Percentiles rank a stretch among this genome's conserved stretches.
Conservation (phyloP, 2,888 invertebrate genomes). For the Caenorhabditis virilis region DNA sequence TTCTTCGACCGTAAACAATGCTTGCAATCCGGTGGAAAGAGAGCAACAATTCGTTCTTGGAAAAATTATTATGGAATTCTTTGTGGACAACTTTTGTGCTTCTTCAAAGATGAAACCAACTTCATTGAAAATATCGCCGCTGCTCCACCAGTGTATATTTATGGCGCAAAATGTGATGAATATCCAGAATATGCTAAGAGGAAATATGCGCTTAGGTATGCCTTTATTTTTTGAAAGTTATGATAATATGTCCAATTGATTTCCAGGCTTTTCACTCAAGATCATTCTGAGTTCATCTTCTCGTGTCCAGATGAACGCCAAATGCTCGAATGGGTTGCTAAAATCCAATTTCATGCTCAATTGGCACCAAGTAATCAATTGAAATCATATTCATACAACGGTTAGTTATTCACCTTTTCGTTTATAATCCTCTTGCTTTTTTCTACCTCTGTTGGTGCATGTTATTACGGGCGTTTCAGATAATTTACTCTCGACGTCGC, state of each 20-base stretch:
- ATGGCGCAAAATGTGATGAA: constrained; percentile 81
- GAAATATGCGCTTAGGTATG: constrained; percentile 81
- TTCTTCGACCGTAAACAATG: constrained; percentile 91
- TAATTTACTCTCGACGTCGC: too few relatives aligned
- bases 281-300: constrained; percentile 91
- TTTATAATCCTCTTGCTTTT: too few relatives aligned
- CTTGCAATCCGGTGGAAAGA: constrained; percentile 87
- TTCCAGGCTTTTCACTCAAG: constrained; percentile 79
- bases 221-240: not conserved
- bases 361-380: constrained; percentile 77
- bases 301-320: constrained; percentile 76
- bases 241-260: not conserved
- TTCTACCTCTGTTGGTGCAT: too few relatives aligned
- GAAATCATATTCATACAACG: constrained; percentile 38
- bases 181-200: constrained; percentile 94
- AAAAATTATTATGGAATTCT: constrained; percentile 90
- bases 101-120: constrained; percentile 90
- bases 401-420: too few relatives aligned
- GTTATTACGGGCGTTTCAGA: too few relatives aligned
- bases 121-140: constrained; percentile 80
- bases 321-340: constrained; percentile 74
- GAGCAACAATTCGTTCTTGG: constrained; percentile 93
- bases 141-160: constrained; percentile 70
- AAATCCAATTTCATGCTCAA: constrained; percentile 88
- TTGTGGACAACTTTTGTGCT: constrained; percentile 93